Evolutionary conservation across 1,140 invertebrate genomes (phyloP), one percentile per base, ranked within the genome.

Genomic region (Drosophila parvula): DNA sequence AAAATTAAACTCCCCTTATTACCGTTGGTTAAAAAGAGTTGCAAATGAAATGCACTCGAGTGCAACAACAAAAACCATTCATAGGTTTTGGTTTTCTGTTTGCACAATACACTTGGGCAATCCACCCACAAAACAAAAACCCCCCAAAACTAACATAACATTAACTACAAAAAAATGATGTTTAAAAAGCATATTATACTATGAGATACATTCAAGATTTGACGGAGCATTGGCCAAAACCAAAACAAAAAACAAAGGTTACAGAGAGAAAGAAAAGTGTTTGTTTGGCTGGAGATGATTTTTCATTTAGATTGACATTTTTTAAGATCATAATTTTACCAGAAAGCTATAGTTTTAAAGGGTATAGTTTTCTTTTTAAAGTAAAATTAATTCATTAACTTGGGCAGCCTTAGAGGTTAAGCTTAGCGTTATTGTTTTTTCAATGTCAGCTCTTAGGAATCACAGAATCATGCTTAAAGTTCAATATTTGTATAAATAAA

Each of bases 41-140:
- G 53, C 36, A 57, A 61, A 60, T 61, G 61, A 80, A 83, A 74
- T 74, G 73, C 83, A 88, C 79, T 74, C 64, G 55, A 79, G 64
- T 78, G 81, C 74, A 76, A 71, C 70, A 63, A 40, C 53, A 61
- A 56, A 41, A 62, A 50, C 28, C 41, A 28, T 55, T 55, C 27
- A 43, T 32, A 14, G 22, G 10, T 27, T 65, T 47, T 51, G 18
- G 18, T 28, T 57, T 12, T 48, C 10, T 38, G 41, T 56, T 70
- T 53, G 12, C 38, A 57, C 53, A 50, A 44, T 7, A 57, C 34
- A 57, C 34, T 67, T 57, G 16, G 5, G 60, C 58, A 44, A 64
- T 47, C 34, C 59, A 43, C 64, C 65, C 34, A 51, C 65, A 28
- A 51, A n/a, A n/a, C n/a, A n/a, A n/a, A n/a, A n/a, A n/a, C n/a